Percentiles rank a stretch among this genome's conserved stretches.
Conservation (phyloP, 35 echinoderm and acorn worm species). For the Diadema setosum region DNA sequence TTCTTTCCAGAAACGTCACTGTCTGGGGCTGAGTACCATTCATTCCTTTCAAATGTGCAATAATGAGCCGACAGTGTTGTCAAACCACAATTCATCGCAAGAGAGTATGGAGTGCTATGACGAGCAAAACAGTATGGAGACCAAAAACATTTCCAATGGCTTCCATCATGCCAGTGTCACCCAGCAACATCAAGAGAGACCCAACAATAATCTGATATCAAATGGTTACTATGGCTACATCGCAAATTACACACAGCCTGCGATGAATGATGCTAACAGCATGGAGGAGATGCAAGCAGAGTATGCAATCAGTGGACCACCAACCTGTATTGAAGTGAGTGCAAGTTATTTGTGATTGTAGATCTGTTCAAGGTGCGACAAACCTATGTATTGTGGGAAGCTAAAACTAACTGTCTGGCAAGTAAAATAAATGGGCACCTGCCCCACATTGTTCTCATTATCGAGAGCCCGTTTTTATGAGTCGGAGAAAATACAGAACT, state of each 20-base stretch:
- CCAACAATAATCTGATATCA: not conserved
- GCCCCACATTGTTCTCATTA: not conserved
- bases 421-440: not conserved
- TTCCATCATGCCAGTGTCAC: not conserved
- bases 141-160: not conserved
- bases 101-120: not conserved
- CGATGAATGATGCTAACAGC: not conserved
- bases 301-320: not conserved
- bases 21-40: not conserved
- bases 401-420: no score
- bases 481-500: not conserved
- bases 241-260: not conserved
- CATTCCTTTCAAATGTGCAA: no score
- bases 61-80: not conserved
- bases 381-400: no score
- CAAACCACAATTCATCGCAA: not conserved
- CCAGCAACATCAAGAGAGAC: not conserved
- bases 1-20: not conserved
- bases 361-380: not conserved
- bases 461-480: not conserved
- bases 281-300: not conserved
- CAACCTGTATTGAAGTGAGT: not conserved
- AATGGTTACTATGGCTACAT: conserved; percentile 11
- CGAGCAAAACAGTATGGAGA: not conserved
- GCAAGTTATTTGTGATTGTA: not conserved